Base-by-base conservation (phyloP, 2,888 invertebrate species). In the Epirrita christyi region DNA sequence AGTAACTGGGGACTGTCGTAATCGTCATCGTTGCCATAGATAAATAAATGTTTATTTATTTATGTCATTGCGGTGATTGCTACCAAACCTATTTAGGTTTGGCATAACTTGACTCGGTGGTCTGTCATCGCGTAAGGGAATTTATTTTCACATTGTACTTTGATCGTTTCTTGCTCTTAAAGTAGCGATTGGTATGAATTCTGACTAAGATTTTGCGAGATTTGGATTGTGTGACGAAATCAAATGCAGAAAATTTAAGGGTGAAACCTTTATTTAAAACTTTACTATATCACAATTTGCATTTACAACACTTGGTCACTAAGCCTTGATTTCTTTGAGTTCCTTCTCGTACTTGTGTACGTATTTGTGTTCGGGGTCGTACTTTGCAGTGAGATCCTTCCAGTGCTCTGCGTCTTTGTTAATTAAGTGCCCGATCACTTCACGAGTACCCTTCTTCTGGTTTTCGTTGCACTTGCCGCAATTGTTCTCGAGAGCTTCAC, bases 311-410 rank as follows among this genome's bases (percentile, higher is more conserved):
- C 42, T 27, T 13, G 7, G 0, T n/a, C 5, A 32, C 14, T 27
- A 36, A 11, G 37, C 84, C 32, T 32, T 67, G 47, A 86, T 73
- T 64, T 86, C 85, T 9, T 73, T 74, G 8, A 81, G 66, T 38
- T 80, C 75, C 2, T 70, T 55, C 52, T 84, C 80, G 60, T 83
- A 81, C 52, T 75, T 75, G 10, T 61, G 56, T 1, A 72, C 47
- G 69, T 75, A 87, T 53, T 72, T 71, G 41, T 69, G 64, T 0
- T 70, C 57, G 1, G 85, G 81, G 56, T 90, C 89, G 63, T 83
- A 88, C 62, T 87, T 86, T 6, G 62, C 74, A 32, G 69, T 71
- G 28, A 89, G 67, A 34, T 79, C 55, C 5, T 66, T 60, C 88
- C 88, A 90, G 42, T 55, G 68, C 0, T 70, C 74, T 0, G 57